Conservation (phyloP, 2,113 vertebrate species). For the Carassius carassius region DNA sequence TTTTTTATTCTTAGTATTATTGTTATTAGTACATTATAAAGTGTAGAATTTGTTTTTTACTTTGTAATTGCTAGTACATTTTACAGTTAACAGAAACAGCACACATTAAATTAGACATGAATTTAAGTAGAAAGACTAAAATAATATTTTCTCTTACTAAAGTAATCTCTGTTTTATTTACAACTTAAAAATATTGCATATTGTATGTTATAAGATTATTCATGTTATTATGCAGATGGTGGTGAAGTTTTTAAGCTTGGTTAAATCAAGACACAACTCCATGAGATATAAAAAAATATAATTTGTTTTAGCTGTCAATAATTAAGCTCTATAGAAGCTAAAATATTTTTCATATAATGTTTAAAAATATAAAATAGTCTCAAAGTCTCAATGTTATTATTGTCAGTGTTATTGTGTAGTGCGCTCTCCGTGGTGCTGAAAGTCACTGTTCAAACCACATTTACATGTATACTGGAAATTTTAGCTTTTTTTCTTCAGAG, state of each 20-base stretch:
- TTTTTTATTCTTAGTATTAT: background rate
- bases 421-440: slow-evolving; percentile 39
- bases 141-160: no score
- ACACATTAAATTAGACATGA: no score
- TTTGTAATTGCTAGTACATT: background rate
- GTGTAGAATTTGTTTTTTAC: background rate
- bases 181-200: background rate
- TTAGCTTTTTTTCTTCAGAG: background rate
- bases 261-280: background rate
- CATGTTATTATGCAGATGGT: no score
- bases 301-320: background rate
- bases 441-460: background rate
- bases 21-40: background rate
- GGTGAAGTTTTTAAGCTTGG: no score
- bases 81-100: background rate
- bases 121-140: no score
- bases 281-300: background rate
- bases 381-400: background rate
- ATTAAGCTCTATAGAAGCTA: background rate
- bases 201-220: background rate
- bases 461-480: background rate
- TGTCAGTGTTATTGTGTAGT: background rate
- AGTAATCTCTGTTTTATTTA: no score
- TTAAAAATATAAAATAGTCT: background rate
- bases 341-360: background rate